phyloP scores from a whole-genome alignment of 2,797 vertebrate genomes.

The Acanthopagrus latus region DNA sequence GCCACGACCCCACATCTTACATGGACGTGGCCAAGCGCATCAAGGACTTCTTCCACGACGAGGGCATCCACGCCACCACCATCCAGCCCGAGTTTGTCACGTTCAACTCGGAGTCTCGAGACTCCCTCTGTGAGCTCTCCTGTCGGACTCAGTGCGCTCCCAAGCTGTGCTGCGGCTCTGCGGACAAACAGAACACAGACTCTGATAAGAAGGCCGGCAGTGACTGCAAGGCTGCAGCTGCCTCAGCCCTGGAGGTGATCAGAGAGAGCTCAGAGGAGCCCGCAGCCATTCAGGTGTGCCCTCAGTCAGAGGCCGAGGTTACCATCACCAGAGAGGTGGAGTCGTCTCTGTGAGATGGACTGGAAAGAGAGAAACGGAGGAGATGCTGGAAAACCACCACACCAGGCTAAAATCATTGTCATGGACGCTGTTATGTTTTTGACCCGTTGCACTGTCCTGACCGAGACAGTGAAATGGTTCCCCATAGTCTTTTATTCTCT shows the following conservation, averaged over 20 bases:
- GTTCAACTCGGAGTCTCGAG: slow-evolving; percentile 89
- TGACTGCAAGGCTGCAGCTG: slow-evolving; percentile 71
- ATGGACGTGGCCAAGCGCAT: slow-evolving; percentile 98
- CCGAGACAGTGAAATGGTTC: slow-evolving; percentile 19
- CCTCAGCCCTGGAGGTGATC: slow-evolving; percentile 88
- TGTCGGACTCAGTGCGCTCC: slow-evolving; percentile 97
- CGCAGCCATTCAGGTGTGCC: slow-evolving; percentile 39
- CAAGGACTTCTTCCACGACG: slow-evolving; percentile 96
- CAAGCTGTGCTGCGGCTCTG: slow-evolving; percentile 93
- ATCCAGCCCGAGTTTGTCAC: slow-evolving; percentile 98
- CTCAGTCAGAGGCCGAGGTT: slow-evolving; percentile 78
- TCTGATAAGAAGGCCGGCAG: slow-evolving; percentile 61
- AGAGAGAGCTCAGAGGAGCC: slow-evolving; percentile 80
- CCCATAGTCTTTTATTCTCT: slow-evolving; percentile 18
- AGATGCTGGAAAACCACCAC: slow-evolving; percentile 57
- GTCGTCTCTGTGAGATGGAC: slow-evolving; percentile 90
- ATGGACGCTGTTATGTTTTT: slow-evolving; percentile 34
- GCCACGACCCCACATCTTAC: slow-evolving; percentile 94
- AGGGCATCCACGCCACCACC: slow-evolving; percentile 98
- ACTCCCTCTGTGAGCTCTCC: slow-evolving; percentile 93
- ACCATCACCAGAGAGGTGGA: slow-evolving; percentile 88
- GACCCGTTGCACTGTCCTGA: not conserved
- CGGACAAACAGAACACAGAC: slow-evolving; percentile 70
- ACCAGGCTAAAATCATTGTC: slow-evolving; percentile 41
- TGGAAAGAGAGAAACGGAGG: not conserved